Base-by-base conservation (phyloP, 2,797 vertebrate genomes). In the Peromyscus eremicus region DNA sequence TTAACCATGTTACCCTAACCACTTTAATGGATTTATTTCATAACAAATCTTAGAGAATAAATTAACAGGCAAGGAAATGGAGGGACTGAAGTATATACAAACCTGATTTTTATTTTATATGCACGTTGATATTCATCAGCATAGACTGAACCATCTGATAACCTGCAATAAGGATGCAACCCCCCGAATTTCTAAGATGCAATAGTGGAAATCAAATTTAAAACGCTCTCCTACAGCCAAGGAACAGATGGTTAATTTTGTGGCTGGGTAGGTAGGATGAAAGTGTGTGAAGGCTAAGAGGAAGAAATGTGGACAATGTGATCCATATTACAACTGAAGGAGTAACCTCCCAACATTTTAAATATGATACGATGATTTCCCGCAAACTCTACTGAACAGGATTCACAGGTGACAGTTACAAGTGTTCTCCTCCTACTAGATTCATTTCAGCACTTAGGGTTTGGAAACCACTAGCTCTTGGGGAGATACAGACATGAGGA, bases 401-500 rank as follows among this genome's bases (percentile, higher is more conserved):
- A 55, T n/a, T 89, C 80, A 96, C 7, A 75, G 52, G 4, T 90
- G 71, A 80, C 71, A 88, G 93, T 49, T 84, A 60, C 27, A 34
- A 94, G 27, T 77, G 37, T 64, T 40, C 49, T 94, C 62, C 19
- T 71, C 64, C 13, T 77, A 71, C 52, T n/a, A 89, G 89, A 80
- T 93, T 79, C 46, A 94, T 64, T 94, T 80, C 85, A 91, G 89
- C 29, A 73, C 77, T 93, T 92, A 73, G 82, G 27, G 55, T 60
- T 80, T 92, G 29, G 46, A 91, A 94, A 73, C n/a, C 66, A 94
- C n/a, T 46, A 92, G 89, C 40, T 29, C 40, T 89, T 17, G 55
- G 66, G 82, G 49, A 94, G 37, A 96, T n/a, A 77, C 27, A 90
- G 92, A 88, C 92, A 92, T 29, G 70, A 97, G 83, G 89, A 86